A percentile compares a stretch with the other conserved stretches of the same genome.
phyloP scores from a whole-genome alignment of 2,888 invertebrate genomes.

The Trissolcus japonicus region DNA sequence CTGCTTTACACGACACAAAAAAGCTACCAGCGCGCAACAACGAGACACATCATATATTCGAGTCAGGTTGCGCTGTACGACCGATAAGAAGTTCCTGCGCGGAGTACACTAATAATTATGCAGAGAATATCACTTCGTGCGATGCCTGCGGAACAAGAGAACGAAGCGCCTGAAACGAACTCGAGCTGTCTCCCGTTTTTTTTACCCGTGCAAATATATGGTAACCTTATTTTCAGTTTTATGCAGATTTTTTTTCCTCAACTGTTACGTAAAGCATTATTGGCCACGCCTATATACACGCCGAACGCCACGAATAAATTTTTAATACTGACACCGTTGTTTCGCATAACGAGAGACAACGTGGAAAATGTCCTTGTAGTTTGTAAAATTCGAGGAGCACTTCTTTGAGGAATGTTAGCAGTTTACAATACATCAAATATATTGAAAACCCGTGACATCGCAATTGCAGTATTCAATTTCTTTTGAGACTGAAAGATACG shows the following conservation, averaged over 20 bases:
- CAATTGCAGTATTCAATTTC: too few relatives aligned
- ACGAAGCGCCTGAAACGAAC: conserved; percentile 41
- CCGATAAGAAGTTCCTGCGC: conserved; percentile 65
- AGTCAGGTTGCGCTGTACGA: conserved; percentile 60
- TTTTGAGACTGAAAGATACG: too few relatives aligned
- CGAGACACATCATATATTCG: conserved; percentile 62
- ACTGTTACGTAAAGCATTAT: conserved; percentile 44
- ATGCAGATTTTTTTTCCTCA: conserved; percentile 47
- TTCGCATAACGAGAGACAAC: conserved; percentile 3
- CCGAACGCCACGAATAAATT: conserved; percentile 27
- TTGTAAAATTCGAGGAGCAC: background rate
- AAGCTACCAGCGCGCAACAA: conserved; percentile 54
- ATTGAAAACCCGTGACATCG: too few relatives aligned
- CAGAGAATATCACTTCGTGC: conserved; percentile 67
- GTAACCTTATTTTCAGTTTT: conserved; percentile 56
- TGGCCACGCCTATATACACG: conserved; percentile 24
- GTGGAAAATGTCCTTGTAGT: background rate
- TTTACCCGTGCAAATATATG: conserved; percentile 54
- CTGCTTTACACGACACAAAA: conserved; percentile 59
- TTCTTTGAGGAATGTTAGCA: too few relatives aligned
- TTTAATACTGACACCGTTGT: conserved; percentile 10
- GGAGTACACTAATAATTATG: conserved; percentile 70
- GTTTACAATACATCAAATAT: too few relatives aligned
- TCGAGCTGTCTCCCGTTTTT: conserved; percentile 20
- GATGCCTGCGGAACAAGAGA: conserved; percentile 67